phyloP scores from a whole-genome alignment of 1,140 invertebrate species.

The Pseudomyrmex concolor region DNA sequence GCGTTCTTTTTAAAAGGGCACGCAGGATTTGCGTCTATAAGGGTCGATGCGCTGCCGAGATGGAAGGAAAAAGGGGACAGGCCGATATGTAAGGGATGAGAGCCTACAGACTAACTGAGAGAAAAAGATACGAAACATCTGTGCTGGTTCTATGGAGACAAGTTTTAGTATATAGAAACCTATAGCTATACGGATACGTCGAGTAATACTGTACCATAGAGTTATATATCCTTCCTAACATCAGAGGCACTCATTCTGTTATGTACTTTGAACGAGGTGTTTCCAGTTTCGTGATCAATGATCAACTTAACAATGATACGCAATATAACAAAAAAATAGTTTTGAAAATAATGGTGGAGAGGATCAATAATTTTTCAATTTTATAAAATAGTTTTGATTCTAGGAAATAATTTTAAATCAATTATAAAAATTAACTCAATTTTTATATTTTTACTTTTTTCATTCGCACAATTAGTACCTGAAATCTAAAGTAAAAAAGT shows the following conservation, averaged over 20 bases:
- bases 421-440: too few relatives aligned
- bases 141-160: constrained; percentile 76
- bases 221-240: constrained; percentile 72
- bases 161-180: constrained; percentile 72
- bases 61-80: constrained; percentile 68
- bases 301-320: background rate
- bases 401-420: too few relatives aligned
- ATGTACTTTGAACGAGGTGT: background rate
- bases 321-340: too few relatives aligned
- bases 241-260: constrained; percentile 72
- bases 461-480: too few relatives aligned
- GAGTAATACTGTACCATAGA: constrained; percentile 66
- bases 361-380: too few relatives aligned
- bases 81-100: constrained; percentile 69
- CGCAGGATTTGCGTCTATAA: constrained; percentile 50
- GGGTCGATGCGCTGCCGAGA: constrained; percentile 63
- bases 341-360: too few relatives aligned
- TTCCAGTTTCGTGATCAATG: background rate
- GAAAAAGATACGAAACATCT: constrained; percentile 78
- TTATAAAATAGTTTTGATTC: too few relatives aligned
- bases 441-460: too few relatives aligned
- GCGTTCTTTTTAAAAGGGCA: constrained; percentile 39
- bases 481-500: too few relatives aligned
- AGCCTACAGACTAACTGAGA: constrained; percentile 45
- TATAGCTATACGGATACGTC: constrained; percentile 69